These are phyloP conservation scores for Coreoperca whiteheadi DNA, from an alignment of 2,113 vertebrate genomes.

Conservation along the genomic window DNA sequence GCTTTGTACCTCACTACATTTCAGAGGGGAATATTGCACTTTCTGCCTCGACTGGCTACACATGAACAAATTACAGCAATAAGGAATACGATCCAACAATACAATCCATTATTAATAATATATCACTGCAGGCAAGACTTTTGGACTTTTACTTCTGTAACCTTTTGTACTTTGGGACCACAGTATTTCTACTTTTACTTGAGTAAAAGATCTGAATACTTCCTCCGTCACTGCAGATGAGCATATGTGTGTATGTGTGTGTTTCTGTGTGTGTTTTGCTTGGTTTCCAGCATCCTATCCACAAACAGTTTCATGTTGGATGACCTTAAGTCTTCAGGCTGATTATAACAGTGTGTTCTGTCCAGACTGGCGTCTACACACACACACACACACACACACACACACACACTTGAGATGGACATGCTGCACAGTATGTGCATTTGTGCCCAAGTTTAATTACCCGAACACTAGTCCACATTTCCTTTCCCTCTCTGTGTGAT, in stretches of 20 bases:
- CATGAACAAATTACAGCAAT: background rate
- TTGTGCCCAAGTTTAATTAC: conserved; percentile 16
- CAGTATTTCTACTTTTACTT: background rate
- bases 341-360: conserved; percentile 51
- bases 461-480: conserved; percentile 43
- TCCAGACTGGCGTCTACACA: conserved; percentile 10
- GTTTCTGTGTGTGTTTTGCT: background rate
- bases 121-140: too few relatives aligned
- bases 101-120: background rate
- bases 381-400: background rate
- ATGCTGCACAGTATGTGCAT: conserved; percentile 13
- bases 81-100: background rate
- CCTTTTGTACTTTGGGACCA: background rate
- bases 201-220: background rate
- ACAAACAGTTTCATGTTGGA: conserved; percentile 24
- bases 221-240: background rate
- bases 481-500: conserved; percentile 19
- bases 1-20: background rate
- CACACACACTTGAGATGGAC: background rate
- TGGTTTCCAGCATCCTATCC: conserved; percentile 22
- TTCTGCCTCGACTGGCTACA: background rate
- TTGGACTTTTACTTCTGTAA: background rate
- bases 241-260: conserved; percentile 22
- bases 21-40: background rate
- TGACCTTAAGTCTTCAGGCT: conserved; percentile 21